A percentile compares a stretch with the other conserved stretches of the same genome.
phyloP scores from a whole-genome alignment of 2,888 invertebrate species.

The Brenthis daphne region DNA sequence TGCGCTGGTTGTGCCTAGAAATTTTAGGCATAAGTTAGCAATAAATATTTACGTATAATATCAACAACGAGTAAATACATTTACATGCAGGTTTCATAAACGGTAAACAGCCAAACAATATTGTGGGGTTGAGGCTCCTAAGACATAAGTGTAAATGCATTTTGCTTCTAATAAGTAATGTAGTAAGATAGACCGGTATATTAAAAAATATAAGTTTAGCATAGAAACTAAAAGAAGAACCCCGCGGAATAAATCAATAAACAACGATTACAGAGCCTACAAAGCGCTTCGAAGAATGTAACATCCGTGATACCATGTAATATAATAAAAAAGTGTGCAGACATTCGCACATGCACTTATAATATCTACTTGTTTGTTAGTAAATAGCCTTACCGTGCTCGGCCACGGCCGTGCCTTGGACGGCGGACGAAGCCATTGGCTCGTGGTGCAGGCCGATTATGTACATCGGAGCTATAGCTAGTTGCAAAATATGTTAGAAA shows the following conservation, averaged over 20 bases:
- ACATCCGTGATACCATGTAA: not conserved
- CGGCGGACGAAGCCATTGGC: conserved; percentile 12
- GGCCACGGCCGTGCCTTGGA: not conserved
- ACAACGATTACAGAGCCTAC: not conserved
- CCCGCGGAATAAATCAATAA: not conserved
- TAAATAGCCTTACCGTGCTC: conserved; percentile 6
- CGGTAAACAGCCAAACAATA: conserved; percentile 1
- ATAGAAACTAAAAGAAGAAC: not conserved
- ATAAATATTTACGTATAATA: not conserved
- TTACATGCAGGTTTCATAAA: conserved; percentile 8
- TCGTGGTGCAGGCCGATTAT: conserved; percentile 6
- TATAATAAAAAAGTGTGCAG: not conserved
- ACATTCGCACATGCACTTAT: conserved; percentile 11
- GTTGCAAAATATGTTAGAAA: conserved; percentile 12
- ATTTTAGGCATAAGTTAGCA: not conserved
- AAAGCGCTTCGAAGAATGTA: not conserved
- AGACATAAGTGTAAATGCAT: conserved; percentile 3
- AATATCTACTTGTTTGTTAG: not conserved
- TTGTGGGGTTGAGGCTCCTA: not conserved
- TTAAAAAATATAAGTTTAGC: not conserved
- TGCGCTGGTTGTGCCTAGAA: not conserved
- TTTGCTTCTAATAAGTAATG: not conserved
- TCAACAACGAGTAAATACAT: not conserved
- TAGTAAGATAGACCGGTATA: conserved; percentile 16
- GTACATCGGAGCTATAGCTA: conserved; percentile 16